phyloP scores from a whole-genome alignment of 2,888 invertebrate species.

The Gari tellinella region DNA sequence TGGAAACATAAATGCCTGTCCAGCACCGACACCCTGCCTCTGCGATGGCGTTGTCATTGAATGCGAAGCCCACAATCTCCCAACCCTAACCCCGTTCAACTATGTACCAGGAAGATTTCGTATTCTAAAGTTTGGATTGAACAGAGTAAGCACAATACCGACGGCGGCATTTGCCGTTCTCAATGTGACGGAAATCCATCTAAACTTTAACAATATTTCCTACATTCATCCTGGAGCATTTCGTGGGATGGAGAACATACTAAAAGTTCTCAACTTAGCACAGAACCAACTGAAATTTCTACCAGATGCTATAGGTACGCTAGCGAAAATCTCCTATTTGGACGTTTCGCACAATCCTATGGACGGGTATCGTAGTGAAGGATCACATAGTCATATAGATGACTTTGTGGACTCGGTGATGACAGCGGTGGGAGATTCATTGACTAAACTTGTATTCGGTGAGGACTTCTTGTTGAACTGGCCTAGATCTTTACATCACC shows the following conservation, averaged over 20 bases:
- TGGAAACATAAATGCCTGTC: constrained; percentile 5
- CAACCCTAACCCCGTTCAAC: constrained; percentile 4
- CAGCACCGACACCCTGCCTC: constrained; percentile 27
- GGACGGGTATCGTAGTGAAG: constrained; percentile 1
- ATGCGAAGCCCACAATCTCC: constrained; percentile 27
- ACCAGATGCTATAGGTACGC: constrained; percentile 24
- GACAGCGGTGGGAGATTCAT: constrained; percentile 14
- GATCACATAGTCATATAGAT: background rate
- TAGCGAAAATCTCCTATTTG: constrained; percentile 6
- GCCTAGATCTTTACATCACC: constrained; percentile 17
- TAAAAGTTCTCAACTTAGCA: constrained; percentile 25
- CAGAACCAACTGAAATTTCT: constrained; percentile 30
- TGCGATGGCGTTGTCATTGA: constrained; percentile 26
- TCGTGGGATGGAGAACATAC: constrained; percentile 22
- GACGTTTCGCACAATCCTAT: constrained; percentile 34
- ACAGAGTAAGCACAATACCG: constrained; percentile 11
- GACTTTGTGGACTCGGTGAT: constrained; percentile 12
- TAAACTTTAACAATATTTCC: constrained; percentile 37
- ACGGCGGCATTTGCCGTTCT: constrained; percentile 23
- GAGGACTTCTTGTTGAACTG: constrained; percentile 13
- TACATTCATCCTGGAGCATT: constrained; percentile 28
- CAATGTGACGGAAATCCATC: constrained; percentile 23
- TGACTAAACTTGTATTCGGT: constrained; percentile 23
- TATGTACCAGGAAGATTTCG: constrained; percentile 13
- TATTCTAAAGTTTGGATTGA: constrained; percentile 22